Base-by-base conservation (phyloP, 2,888 invertebrate species). In the Uloborus plumipes region DNA sequence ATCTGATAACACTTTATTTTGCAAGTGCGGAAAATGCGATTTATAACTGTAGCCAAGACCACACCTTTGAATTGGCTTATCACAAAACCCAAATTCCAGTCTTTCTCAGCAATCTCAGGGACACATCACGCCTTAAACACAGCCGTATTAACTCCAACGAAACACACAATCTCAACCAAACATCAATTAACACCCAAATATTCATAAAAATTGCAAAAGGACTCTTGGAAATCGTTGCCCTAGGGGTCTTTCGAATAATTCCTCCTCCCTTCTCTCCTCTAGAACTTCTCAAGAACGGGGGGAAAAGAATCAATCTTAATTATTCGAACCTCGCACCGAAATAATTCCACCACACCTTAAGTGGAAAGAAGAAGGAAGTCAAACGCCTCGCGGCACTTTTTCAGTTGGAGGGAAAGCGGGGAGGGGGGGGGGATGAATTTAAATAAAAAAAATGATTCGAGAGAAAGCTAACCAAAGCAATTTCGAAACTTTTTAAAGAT, bases 341-440 rank as follows among this genome's bases (percentile, higher is more conserved):
- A 78, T 78, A 78, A 78, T 78, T 78, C 65, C 70, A 77, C 77
- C 77, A 70, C 77, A 70, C 77, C 71, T 78, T 65, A 65, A 18
- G 64, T 39, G 39, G 39, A 39, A 39, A 39, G 39, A 39, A 31
- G 55, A 62, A 64, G 61, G 70, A 49, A 78, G 65, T 64, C 39
- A 53, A 58, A 70, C 47, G 70, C 77, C 70, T 69, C 1, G 14
- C 20, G 51, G 76, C 76, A 49, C 71, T 70, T 78, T 78, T 76
- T 64, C 58, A 64, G 39, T 47, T 51, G 15, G 31, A 39, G 16
- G 49, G 50, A 31, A 11, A 39, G n/a, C 1, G 61, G 61, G 39
- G 31, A 15, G 20, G 31, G 1, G 26, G 15, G 9, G 26, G 70
- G 20, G n/a, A 61, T 26, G 39, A 39, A 39, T 39, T 58, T 66